phyloP scores from a whole-genome alignment of 2,113 vertebrate genomes.

The Callionymus lyra region DNA sequence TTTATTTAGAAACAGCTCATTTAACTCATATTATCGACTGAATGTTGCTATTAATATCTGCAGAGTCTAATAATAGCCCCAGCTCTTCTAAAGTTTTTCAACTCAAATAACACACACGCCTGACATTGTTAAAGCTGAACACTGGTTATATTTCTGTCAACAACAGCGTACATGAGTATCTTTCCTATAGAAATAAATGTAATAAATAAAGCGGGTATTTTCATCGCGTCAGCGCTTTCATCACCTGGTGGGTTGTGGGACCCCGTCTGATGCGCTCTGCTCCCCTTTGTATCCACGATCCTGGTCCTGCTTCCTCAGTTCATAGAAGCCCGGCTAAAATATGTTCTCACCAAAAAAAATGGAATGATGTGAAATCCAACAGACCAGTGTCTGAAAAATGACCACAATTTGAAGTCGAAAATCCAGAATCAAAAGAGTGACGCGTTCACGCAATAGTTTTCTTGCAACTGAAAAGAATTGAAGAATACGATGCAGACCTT shows the following conservation, averaged over 20 bases:
- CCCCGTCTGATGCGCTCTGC: conserved; percentile 31
- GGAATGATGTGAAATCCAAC: too few relatives aligned
- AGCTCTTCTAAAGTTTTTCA: too few relatives aligned
- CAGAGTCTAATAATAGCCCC: too few relatives aligned
- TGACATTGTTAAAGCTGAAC: too few relatives aligned
- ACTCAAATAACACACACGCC: conserved; percentile 5
- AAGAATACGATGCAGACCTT: conserved; percentile 30
- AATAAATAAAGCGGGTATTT: too few relatives aligned
- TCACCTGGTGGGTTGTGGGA: conserved; percentile 45
- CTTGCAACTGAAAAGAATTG: conserved; percentile 1
- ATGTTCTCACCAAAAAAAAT: too few relatives aligned
- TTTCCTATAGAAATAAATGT: too few relatives aligned
- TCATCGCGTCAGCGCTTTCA: too few relatives aligned
- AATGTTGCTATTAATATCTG: neutral
- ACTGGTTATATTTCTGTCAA: too few relatives aligned
- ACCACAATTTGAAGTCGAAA: conserved; percentile 12
- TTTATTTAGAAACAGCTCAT: neutral
- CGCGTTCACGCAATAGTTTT: too few relatives aligned
- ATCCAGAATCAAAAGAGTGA: neutral
- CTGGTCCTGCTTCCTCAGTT: conserved; percentile 10
- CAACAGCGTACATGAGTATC: too few relatives aligned
- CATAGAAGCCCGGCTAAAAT: neutral
- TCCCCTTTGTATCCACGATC: conserved; percentile 11
- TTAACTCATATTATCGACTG: neutral
- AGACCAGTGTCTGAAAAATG: too few relatives aligned